These are phyloP conservation scores for Muntiacus reevesi DNA, from an alignment of 2,113 vertebrate species.

Conservation along the genomic window DNA sequence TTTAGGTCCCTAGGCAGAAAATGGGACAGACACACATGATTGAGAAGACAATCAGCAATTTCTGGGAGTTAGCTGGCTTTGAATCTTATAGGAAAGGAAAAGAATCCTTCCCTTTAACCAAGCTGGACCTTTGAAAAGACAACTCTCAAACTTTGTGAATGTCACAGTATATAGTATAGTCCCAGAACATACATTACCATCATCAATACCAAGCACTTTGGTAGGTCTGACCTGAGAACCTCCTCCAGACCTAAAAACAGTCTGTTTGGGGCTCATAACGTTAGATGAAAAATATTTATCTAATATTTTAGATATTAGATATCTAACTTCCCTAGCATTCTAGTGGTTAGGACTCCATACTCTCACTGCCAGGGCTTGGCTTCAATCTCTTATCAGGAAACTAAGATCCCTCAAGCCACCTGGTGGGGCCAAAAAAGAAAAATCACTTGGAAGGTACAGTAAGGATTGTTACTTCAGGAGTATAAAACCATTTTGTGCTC, in stretches of 20 bases:
- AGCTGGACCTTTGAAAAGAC: slow-evolving; percentile 9
- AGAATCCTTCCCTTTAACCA: neutral
- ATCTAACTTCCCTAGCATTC: neutral
- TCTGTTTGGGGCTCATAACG: neutral
- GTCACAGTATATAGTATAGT: neutral
- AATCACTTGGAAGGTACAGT: neutral
- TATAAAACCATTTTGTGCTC: neutral
- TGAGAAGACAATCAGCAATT: neutral
- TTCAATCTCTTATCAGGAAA: neutral
- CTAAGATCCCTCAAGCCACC: neutral
- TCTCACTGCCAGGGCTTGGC: neutral
- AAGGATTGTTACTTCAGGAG: neutral
- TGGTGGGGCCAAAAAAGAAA: neutral
- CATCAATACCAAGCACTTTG: neutral
- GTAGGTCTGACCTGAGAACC: neutral
- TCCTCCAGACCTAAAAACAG: neutral
- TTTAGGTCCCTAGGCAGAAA: neutral
- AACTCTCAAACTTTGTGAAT: neutral
- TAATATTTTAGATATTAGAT: neutral
- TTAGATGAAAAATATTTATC: neutral
- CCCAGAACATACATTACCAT: neutral
- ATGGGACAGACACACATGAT: neutral
- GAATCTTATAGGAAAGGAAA: slow-evolving; percentile 4
- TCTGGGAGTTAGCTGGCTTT: neutral
- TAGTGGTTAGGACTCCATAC: neutral